Percentiles rank a stretch among this genome's conserved stretches.
phyloP scores from a whole-genome alignment of 2,888 invertebrate genomes.

The Osmoderma eremita region DNA sequence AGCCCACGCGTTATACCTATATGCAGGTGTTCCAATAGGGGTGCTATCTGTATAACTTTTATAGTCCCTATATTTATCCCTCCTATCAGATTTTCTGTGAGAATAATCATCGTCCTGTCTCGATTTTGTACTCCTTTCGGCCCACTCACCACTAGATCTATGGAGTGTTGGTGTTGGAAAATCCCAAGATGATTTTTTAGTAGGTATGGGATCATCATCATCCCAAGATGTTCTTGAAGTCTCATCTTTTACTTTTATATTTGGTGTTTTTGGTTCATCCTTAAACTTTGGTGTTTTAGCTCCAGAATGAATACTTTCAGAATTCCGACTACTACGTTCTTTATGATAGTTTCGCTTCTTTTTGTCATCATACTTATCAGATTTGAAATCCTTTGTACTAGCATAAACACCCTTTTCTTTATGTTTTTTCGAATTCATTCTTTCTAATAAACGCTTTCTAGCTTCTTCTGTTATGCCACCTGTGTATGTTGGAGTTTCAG shows the following conservation, averaged over 20 bases:
- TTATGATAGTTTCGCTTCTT: slow-evolving; percentile 48
- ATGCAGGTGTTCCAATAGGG: slow-evolving; percentile 86
- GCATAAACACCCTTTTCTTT: slow-evolving; percentile 78
- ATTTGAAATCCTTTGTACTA: slow-evolving; percentile 69
- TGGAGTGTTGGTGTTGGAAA: slow-evolving; percentile 83
- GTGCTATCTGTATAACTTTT: slow-evolving; percentile 71
- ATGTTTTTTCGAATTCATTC: slow-evolving; percentile 66
- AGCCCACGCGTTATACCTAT: slow-evolving; percentile 85
- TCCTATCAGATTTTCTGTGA: slow-evolving; percentile 64
- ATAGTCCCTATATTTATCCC: slow-evolving; percentile 43
- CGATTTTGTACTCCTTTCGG: slow-evolving; percentile 55
- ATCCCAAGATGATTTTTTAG: slow-evolving; percentile 88
- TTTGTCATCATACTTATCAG: slow-evolving; percentile 54
- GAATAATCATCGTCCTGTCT: slow-evolving; percentile 55
- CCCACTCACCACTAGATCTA: slow-evolving; percentile 55
- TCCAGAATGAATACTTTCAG: slow-evolving; percentile 52
- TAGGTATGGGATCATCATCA: slow-evolving; percentile 73
- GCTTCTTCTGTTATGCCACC: slow-evolving; percentile 89
- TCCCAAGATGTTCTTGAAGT: slow-evolving; percentile 81
- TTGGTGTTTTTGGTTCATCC: slow-evolving; percentile 90
- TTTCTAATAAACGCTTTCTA: slow-evolving; percentile 75
- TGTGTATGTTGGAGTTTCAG: slow-evolving; percentile 94
- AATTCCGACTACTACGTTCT: slow-evolving; percentile 52
- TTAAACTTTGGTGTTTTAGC: slow-evolving; percentile 71
- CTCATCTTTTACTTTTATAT: slow-evolving; percentile 70